These are phyloP conservation scores for Hofmannophila pseudospretella DNA, from an alignment of 2,888 invertebrate genomes.

Conservation along the genomic window DNA sequence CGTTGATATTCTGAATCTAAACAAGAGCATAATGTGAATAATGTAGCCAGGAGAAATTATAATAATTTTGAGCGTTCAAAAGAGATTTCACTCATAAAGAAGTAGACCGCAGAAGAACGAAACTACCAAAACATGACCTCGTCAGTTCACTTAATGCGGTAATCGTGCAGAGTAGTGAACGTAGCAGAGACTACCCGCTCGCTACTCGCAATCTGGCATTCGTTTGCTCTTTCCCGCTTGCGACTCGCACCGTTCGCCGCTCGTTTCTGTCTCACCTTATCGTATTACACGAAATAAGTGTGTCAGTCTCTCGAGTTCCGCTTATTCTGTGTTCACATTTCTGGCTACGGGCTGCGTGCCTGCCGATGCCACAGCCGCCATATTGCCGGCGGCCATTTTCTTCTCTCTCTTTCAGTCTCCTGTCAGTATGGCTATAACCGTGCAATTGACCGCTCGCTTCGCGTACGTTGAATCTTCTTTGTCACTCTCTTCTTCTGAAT, in stretches of 20 bases:
- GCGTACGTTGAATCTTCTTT: constrained; percentile 47
- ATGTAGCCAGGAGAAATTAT: too few relatives aligned
- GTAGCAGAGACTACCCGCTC: constrained; percentile 23
- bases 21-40: too few relatives aligned
- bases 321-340: constrained; percentile 38
- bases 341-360: constrained; percentile 32
- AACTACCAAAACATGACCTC: constrained; percentile 37
- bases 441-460: constrained; percentile 42
- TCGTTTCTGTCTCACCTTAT: constrained; percentile 24
- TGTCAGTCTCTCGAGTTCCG: constrained; percentile 28
- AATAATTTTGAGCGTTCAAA: too few relatives aligned
- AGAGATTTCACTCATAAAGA: constrained; percentile 25
- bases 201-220: constrained; percentile 9
- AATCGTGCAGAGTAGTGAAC: constrained; percentile 42
- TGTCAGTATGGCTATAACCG: constrained; percentile 55
- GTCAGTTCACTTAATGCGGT: constrained; percentile 31
- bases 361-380: too few relatives aligned
- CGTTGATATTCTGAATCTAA: too few relatives aligned
- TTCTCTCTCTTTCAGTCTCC: constrained; percentile 66
- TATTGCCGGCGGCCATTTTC: constrained; percentile 62
- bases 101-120: constrained; percentile 69
- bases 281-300: constrained; percentile 26
- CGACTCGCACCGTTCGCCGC: constrained; percentile 8
- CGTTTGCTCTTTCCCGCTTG: constrained; percentile 17
- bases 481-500: constrained; percentile 55